Conservation (phyloP, 2,888 invertebrate species). For the Caenorhabditis doughertyi region DNA sequence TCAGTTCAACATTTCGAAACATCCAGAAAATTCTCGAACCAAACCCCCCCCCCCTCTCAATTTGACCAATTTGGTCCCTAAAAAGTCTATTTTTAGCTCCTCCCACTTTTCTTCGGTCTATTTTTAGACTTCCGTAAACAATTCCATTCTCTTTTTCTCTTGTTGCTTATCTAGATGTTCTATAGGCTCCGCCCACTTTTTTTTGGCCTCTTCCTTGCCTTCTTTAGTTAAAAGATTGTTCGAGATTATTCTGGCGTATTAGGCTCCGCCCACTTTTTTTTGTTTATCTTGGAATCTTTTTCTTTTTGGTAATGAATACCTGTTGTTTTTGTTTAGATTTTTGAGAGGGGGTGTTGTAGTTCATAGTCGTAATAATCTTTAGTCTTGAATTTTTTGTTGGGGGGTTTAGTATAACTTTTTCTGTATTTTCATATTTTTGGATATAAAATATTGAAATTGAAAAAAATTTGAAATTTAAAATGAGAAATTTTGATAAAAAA, state of each 20-base stretch:
- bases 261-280: background rate
- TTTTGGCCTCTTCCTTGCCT: too few relatives aligned
- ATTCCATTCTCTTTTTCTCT: too few relatives aligned
- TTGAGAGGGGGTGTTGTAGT: too few relatives aligned
- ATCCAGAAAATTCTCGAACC: background rate
- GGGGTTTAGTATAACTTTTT: background rate
- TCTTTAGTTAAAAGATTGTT: too few relatives aligned
- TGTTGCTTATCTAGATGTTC: too few relatives aligned
- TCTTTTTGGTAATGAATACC: background rate
- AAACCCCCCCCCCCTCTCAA: too few relatives aligned
- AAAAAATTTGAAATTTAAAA: too few relatives aligned
- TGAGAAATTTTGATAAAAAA: too few relatives aligned
- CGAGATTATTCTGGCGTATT: background rate
- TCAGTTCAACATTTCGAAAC: conserved; percentile 15
- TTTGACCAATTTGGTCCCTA: background rate
- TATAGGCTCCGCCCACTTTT: background rate
- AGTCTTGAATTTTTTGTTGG: too few relatives aligned
- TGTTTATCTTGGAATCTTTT: background rate
- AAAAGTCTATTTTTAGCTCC: background rate
- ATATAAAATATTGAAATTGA: too few relatives aligned
- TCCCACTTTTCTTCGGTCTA: background rate
- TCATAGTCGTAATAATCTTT: too few relatives aligned
- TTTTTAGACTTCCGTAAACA: conserved; percentile 6
- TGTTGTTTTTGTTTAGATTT: background rate
- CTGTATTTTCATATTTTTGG: background rate